Evolutionary conservation across 2,113 vertebrate species (phyloP).

Genomic region (Pachycephala philippinensis): DNA sequence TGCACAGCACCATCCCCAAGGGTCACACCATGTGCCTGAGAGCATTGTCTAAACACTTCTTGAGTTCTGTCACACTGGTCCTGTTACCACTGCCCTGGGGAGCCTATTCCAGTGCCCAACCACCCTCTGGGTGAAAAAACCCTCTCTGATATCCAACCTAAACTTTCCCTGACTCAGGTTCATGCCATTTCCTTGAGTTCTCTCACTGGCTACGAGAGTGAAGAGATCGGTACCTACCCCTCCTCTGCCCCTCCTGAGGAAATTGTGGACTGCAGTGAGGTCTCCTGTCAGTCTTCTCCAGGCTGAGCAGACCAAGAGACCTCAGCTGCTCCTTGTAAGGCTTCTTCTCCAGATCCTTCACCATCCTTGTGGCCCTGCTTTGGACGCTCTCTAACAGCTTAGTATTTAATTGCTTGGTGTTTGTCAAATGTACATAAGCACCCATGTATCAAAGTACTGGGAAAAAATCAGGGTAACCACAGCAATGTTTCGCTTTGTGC

Average conservation of each 20-base stretch:
- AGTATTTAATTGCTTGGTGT: too few relatives aligned
- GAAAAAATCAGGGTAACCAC: background rate
- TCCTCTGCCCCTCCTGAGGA: background rate
- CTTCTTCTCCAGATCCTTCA: background rate
- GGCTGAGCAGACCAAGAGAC: background rate
- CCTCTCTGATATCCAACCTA: background rate
- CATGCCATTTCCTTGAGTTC: background rate
- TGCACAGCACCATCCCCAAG: background rate
- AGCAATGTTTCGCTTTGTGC: background rate
- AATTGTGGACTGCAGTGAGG: background rate
- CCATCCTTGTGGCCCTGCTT: background rate
- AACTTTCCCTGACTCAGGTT: background rate
- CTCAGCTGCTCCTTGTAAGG: background rate
- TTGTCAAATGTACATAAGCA: background rate
- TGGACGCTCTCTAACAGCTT: background rate
- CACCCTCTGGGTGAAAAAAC: background rate
- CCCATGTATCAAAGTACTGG: background rate
- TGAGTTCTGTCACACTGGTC: background rate
- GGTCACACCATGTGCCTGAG: background rate
- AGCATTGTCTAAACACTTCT: background rate
- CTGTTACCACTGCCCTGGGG: background rate
- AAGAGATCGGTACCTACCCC: background rate
- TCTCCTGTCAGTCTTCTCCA: background rate
- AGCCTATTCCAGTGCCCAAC: background rate
- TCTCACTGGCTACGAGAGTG: background rate